Conservation (phyloP, 2,888 invertebrate species). For the Diloba caeruleocephala region DNA sequence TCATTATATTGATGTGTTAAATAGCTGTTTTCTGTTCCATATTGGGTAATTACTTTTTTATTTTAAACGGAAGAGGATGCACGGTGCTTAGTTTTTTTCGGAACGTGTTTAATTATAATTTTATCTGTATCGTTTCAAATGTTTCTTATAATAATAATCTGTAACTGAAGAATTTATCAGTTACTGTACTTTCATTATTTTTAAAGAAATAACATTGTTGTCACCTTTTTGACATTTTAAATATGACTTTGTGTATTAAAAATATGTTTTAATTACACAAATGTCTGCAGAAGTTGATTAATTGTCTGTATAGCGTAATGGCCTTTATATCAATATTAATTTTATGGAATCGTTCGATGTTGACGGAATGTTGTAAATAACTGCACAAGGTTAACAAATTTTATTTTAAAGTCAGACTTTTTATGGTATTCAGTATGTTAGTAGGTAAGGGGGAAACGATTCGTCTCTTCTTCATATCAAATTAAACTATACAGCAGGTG, state of each 20-base stretch:
- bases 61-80: conserved; percentile 57
- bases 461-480: not conserved
- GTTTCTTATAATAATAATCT: not conserved
- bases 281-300: conserved; percentile 29
- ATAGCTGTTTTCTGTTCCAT: conserved; percentile 53
- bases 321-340: conserved; percentile 28
- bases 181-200: not conserved
- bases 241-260: not conserved
- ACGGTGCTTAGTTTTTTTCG: conserved; percentile 30
- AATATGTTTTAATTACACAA: conserved; percentile 2
- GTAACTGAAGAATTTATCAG: not conserved
- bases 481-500: not conserved
- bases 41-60: conserved; percentile 50
- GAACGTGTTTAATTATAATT: conserved; percentile 19
- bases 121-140: conserved; percentile 7
- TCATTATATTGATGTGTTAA: conserved; percentile 64
- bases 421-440: not conserved
- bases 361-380: conserved; percentile 55
- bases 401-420: conserved; percentile 26
- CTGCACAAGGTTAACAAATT: conserved; percentile 47
- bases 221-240: not conserved
- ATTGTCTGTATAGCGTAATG: conserved; percentile 18
- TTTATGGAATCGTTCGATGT: conserved; percentile 34
- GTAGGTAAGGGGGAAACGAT: too few relatives aligned
- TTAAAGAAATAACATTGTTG: not conserved